Evolutionary conservation across 2,888 invertebrate genomes (phyloP), one percentile per base, ranked within the genome.

Genomic region (Scaptodrosophila latifasciaeformis): DNA sequence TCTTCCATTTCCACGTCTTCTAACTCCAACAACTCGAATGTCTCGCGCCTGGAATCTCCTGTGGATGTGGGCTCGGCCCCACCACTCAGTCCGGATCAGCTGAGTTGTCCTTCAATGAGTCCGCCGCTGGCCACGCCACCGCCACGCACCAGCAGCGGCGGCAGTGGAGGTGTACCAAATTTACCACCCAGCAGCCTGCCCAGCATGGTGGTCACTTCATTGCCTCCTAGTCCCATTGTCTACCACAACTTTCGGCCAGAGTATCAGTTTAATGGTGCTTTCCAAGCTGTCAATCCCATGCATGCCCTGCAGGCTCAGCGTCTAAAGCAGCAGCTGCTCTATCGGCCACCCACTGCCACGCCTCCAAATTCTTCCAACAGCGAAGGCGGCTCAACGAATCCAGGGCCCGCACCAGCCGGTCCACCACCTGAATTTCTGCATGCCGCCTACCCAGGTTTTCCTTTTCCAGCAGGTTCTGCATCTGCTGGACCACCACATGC

Each of bases 91-190:
- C 94, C 94, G 0, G 93, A 94, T 70, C 91, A 91, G 67, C 86
- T 92, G 42, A 90, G 92, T 59, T 94, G 94, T 68, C 93, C 93
- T 76, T 94, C 93, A 31, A 89, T 93, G 57, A 94, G 93, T 82
- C 94, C 94, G 1, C 92, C 92, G 0, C 87, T 89, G 12, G 83
- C 88, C 0, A 91, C 91, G 53, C 91, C 91, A 12, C 90, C 91
- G 2, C 84, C 85, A 75, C 76, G 82, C 29, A 82, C 76, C 35
- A 78, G 65, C 57, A 79, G 77, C 54, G 70, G 64, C 21, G 80
- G 60, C 19, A 63, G 59, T 13, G 46, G 68, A 39, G 65, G 59
- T 1, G 48, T 6, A 50, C 39, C 31, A 48, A 49, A 31, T 47
- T 50, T 44, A 47, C 49, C 37, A 40, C 55, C 60, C 56, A 54